Conservation (phyloP, 2,797 vertebrate genomes). For the Myioborus miniatus region DNA sequence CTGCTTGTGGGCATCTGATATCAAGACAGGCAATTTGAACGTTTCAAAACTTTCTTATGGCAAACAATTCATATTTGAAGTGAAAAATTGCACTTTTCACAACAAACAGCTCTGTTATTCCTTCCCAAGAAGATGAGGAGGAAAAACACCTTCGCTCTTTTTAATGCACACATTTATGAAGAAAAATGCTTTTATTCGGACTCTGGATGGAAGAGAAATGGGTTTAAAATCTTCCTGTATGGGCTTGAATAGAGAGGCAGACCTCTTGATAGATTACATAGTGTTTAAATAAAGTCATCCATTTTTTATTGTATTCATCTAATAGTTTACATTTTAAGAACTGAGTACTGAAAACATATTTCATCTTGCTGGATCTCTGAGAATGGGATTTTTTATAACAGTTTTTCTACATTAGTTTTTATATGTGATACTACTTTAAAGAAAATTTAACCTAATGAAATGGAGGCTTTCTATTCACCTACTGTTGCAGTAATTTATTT, state of each 20-base stretch:
- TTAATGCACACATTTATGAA: background rate
- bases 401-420: conserved; percentile 43
- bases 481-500: background rate
- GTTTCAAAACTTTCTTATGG: background rate
- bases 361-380: background rate
- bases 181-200: background rate
- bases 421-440: conserved; percentile 16
- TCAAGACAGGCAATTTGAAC: background rate
- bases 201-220: background rate
- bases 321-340: conserved; percentile 33
- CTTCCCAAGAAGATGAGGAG: background rate
- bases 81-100: background rate
- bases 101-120: background rate
- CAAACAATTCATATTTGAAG: background rate
- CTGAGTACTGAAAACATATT: conserved; percentile 28
- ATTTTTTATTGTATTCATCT: conserved; percentile 46
- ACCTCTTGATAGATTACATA: background rate
- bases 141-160: background rate
- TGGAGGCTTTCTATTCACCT: background rate
- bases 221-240: conserved; percentile 13
- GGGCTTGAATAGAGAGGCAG: background rate
- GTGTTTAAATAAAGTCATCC: background rate
- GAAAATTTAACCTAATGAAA: background rate
- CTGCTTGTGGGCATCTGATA: background rate
- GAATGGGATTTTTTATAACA: background rate